These are phyloP conservation scores for Agrilus biguttatus DNA, from an alignment of 2,888 invertebrate species.

Conservation along the genomic window DNA sequence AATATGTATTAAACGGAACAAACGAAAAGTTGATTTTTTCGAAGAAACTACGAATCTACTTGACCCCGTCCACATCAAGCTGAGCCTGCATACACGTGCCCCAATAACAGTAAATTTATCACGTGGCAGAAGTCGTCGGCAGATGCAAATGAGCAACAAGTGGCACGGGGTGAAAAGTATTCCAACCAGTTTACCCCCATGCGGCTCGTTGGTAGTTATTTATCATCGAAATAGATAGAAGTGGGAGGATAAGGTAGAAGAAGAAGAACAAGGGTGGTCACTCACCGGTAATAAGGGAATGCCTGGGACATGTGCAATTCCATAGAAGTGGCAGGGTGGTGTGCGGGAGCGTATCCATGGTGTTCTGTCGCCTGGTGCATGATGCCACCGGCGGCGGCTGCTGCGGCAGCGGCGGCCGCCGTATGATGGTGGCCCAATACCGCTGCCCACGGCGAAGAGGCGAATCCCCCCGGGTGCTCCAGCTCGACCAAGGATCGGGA, in stretches of 20 bases:
- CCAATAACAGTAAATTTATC: conserved; percentile 20
- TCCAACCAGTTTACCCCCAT: not conserved
- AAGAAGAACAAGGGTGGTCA: conserved; percentile 10
- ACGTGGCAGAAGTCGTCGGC: conserved; percentile 19
- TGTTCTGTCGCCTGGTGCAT: conserved; percentile 34
- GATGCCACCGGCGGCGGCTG: conserved; percentile 29
- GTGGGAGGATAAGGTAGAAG: not conserved
- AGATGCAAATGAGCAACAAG: conserved; percentile 31
- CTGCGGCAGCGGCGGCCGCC: conserved; percentile 29
- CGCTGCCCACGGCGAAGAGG: conserved; percentile 62
- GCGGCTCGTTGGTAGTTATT: not conserved
- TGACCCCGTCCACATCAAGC: too few relatives aligned
- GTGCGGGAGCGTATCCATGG: conserved; percentile 43
- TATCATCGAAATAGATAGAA: not conserved
- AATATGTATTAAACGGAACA: too few relatives aligned
- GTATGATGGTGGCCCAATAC: conserved; percentile 53
- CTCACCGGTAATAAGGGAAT: conserved; percentile 82
- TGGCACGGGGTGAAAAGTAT: conserved; percentile 11
- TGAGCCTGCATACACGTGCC: conserved; percentile 26
- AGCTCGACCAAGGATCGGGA: conserved; percentile 31
- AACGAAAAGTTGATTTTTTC: too few relatives aligned
- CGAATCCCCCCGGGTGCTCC: conserved; percentile 64
- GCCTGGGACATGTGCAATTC: conserved; percentile 85
- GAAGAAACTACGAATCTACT: too few relatives aligned
- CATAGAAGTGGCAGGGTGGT: conserved; percentile 52